Evolutionary conservation across 2,113 vertebrate species (phyloP).

Genomic region (Prunella himalayana): DNA sequence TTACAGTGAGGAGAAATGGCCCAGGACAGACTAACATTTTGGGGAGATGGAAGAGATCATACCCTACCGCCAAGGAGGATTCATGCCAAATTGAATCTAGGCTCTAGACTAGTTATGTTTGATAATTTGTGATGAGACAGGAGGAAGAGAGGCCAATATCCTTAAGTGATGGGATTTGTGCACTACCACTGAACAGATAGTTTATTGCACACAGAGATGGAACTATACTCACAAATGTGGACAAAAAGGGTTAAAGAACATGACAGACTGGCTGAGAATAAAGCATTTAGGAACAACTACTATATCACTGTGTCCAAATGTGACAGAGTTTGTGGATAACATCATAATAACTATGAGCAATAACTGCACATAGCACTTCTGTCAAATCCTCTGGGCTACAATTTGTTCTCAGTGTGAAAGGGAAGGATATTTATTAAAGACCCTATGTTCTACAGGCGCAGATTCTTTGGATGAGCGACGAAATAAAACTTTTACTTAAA

Average conservation of each 20-base stretch:
- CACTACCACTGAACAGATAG: accelerated
- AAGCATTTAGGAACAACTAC: not conserved
- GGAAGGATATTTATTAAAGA: not conserved
- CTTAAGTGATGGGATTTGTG: not conserved
- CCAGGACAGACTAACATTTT: not conserved
- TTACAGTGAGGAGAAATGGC: not conserved
- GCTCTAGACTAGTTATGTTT: not conserved
- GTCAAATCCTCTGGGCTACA: not conserved
- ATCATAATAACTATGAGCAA: not conserved
- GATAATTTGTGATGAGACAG: not conserved
- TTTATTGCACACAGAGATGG: not conserved
- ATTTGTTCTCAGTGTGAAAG: not conserved
- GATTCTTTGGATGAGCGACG: not conserved
- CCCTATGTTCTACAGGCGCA: not conserved
- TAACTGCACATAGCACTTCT: not conserved
- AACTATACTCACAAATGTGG: not conserved
- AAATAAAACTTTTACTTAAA: not conserved
- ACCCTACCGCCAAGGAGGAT: not conserved
- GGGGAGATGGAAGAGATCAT: not conserved
- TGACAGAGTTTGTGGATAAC: not conserved
- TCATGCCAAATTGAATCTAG: not conserved
- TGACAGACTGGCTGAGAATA: not conserved
- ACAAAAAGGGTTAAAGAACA: not conserved
- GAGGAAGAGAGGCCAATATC: not conserved
- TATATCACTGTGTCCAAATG: not conserved